A percentile compares a stretch with the other conserved stretches of the same genome.
Conservation (phyloP, 2,113 vertebrate species). For the Scomber scombrus region DNA sequence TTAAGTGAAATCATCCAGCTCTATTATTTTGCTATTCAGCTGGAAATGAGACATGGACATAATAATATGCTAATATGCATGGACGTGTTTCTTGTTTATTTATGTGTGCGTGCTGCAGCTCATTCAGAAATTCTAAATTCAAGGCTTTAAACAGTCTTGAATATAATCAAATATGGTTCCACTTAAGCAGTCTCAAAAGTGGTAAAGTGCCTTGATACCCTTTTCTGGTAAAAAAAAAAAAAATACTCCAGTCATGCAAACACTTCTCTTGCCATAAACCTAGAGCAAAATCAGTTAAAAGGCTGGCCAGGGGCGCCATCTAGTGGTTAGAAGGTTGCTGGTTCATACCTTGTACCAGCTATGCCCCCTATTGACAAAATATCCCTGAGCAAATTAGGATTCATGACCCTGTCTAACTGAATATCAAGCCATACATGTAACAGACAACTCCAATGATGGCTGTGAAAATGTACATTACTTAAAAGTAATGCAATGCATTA, state of each 20-base stretch:
- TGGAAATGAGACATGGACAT: background rate
- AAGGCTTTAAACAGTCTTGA: background rate
- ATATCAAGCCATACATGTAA: slow-evolving; percentile 1
- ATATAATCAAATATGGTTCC: background rate
- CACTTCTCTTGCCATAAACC: background rate
- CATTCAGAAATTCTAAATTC: background rate
- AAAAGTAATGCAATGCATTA: slow-evolving; percentile 10
- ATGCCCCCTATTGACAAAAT: background rate
- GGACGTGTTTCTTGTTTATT: background rate
- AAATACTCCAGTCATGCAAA: background rate
- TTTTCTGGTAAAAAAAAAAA: background rate
- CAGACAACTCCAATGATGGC: background rate
- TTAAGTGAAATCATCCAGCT: background rate
- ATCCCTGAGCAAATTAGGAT: slow-evolving; percentile 4
- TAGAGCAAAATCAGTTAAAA: background rate
- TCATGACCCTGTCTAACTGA: background rate
- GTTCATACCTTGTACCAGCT: background rate
- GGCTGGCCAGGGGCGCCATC: slow-evolving; percentile 48
- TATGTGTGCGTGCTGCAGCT: slow-evolving; percentile 31
- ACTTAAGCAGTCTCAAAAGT: background rate
- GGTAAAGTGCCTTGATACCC: background rate
- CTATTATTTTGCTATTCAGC: background rate
- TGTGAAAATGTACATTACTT: background rate
- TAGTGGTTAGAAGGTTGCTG: slow-evolving; percentile 50
- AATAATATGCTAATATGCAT: background rate